Conservation (phyloP, 1,140 invertebrate species). For the Zaprionus ghesquierei region DNA sequence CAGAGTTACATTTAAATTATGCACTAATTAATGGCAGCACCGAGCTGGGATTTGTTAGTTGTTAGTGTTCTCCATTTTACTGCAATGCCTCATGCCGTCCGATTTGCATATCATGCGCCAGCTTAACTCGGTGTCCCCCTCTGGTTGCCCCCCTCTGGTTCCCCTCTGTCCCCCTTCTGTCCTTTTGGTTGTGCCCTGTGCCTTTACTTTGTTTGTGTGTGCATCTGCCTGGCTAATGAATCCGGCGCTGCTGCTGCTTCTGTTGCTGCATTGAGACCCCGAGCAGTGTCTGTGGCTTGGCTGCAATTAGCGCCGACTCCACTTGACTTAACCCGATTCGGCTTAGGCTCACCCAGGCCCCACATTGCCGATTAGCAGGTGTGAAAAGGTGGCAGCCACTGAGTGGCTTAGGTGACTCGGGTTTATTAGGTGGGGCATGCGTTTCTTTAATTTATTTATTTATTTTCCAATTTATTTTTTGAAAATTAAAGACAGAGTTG, state of each 20-base stretch:
- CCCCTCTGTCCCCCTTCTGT: background rate
- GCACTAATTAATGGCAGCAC: slow-evolving; percentile 60
- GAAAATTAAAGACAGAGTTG: too few species aligned
- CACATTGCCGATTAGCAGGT: slow-evolving; percentile 12
- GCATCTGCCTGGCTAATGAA: slow-evolving; percentile 48
- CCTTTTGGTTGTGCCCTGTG: background rate
- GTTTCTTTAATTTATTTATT: background rate
- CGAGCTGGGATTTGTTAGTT: background rate
- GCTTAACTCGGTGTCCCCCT: background rate
- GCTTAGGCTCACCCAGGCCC: background rate
- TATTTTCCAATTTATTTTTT: too few species aligned
- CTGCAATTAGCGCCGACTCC: slow-evolving; percentile 50
- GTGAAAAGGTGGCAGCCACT: slow-evolving; percentile 12
- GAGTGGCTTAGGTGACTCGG: background rate
- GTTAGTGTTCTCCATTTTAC: background rate
- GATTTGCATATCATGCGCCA: slow-evolving; percentile 38
- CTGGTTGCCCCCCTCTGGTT: too few species aligned
- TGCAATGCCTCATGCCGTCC: slow-evolving; percentile 13
- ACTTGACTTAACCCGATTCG: slow-evolving; percentile 42
- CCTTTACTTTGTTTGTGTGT: background rate
- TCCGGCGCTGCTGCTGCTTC: slow-evolving; percentile 37
- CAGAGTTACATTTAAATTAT: slow-evolving; percentile 59
- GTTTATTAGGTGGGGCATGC: background rate
- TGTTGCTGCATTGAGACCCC: slow-evolving; percentile 36
- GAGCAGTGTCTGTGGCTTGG: slow-evolving; percentile 46